A percentile compares a stretch with the other conserved stretches of the same genome.
These are phyloP conservation scores for Choloepus hoffmanni DNA, from an alignment of 2,113 vertebrate genomes.

Conservation along the genomic window DNA sequence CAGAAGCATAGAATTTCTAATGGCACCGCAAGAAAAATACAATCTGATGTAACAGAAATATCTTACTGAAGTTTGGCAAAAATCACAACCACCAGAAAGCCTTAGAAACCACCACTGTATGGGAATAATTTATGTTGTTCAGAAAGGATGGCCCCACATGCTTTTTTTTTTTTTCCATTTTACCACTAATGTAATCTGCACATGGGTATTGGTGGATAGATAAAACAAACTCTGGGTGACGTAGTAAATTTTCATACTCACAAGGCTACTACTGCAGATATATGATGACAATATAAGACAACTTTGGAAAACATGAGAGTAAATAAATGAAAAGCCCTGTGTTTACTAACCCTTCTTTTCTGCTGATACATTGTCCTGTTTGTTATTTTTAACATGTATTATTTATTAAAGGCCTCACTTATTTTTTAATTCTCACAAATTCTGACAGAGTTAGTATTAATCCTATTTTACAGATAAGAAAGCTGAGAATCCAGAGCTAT, in stretches of 20 bases:
- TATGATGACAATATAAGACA: constrained; percentile 36
- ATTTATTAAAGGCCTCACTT: constrained; percentile 40
- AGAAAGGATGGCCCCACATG: constrained; percentile 19
- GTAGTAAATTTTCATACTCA: constrained; percentile 47
- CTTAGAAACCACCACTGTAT: constrained; percentile 17
- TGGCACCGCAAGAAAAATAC: neutral
- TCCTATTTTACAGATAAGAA: neutral
- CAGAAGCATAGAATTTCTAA: constrained; percentile 24
- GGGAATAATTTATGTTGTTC: constrained; percentile 48
- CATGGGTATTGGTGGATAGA: neutral
- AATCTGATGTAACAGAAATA: constrained; percentile 50
- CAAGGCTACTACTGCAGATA: neutral
- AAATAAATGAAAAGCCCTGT: constrained; percentile 54
- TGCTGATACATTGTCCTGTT: neutral
- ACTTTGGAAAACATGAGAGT: constrained; percentile 17
- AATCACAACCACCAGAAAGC: constrained; percentile 54
- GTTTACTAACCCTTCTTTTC: neutral
- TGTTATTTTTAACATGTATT: constrained; percentile 1
- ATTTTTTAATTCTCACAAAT: constrained; percentile 18
- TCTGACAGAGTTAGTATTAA: neutral
- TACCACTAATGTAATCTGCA: constrained; percentile 56
- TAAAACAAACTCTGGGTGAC: constrained; percentile 50
- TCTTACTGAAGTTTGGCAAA: constrained; percentile 61
- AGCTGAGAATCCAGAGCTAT: neutral
- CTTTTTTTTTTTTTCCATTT: neutral